Base-by-base conservation (phyloP, 2,888 invertebrate species). In the Xanthia icteritia region DNA sequence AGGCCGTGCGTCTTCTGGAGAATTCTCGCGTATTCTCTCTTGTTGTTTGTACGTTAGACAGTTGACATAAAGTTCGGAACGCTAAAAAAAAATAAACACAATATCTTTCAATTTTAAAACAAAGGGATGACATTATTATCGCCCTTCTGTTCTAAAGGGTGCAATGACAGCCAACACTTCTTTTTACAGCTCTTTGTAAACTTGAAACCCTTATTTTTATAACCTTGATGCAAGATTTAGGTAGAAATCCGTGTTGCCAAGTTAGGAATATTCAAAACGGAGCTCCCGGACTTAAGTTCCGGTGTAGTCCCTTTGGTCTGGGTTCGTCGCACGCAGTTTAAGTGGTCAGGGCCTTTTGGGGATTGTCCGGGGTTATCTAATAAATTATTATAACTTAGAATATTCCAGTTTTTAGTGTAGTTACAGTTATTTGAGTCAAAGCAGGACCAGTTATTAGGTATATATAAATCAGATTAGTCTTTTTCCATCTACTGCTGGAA, bases 301-400 rank as follows among this genome's bases (percentile, higher is more conserved):
- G 17, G 42, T 27, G 2, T 27, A 23, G 48, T 63, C 75, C 45
- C 77, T 74, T 81, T n/a, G 45, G 61, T 39, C 20, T n/a, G 23
- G 20, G 54, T 6, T 74, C 27, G 15, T 74, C 31, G 2, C 27
- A 56, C 54, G 45, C n/a, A 63, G 27, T 56, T 73, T 31, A 73
- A 77, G 61, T 77, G 42, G 42, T 80, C 39, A 1, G 6, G 23
- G 5, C 27, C n/a, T 56, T 31, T 13, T n/a, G 61, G 61, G 75
- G 3, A 54, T 56, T 39, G 61, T 11, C 45, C 39, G n/a, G 48
- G 1, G 8, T 27, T 54, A 45, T 74, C 6, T 39, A 39, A 63
- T 54, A n/a, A 56, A 77, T 73, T 80, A 79, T 73, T 23, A 36
- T 36, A 36, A 8, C 15, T 54, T 45, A 13, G 20, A 80, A 45